Evolutionary conservation across 1,140 invertebrate species (phyloP).

Genomic region (Drosophila mojavensis): DNA sequence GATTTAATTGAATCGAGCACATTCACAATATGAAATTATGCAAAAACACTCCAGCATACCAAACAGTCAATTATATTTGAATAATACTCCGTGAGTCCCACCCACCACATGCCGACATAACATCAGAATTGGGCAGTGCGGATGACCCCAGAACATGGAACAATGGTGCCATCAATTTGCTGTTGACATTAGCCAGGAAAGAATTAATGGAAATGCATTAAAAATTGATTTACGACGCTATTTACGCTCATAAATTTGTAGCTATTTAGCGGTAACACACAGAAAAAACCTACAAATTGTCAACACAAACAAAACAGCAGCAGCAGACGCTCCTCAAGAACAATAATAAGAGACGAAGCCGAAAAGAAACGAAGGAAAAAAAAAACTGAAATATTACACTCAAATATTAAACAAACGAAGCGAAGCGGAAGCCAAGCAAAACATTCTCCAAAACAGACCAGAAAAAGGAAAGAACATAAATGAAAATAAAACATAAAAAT

Average conservation of each 20-base stretch:
- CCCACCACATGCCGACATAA: neutral
- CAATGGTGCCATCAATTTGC: conserved; percentile 62
- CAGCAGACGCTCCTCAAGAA: conserved; percentile 37
- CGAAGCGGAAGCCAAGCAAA: conserved; percentile 69
- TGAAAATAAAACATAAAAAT: conserved; percentile 81
- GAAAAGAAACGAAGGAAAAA: neutral
- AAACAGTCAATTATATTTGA: conserved; percentile 2
- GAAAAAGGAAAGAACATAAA: conserved; percentile 55
- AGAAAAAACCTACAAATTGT: conserved; percentile 72
- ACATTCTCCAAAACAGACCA: conserved; percentile 33
- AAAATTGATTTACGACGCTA: conserved; percentile 76
- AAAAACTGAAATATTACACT: conserved; percentile 79
- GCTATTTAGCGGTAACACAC: conserved; percentile 76
- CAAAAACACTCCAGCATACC: neutral
- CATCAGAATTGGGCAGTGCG: neutral
- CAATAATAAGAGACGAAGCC: conserved; percentile 12
- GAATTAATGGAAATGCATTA: conserved; percentile 78
- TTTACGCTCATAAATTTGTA: conserved; percentile 81
- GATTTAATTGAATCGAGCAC: conserved; percentile 9
- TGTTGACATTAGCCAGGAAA: conserved; percentile 61
- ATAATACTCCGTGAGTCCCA: neutral
- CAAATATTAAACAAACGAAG: conserved; percentile 72
- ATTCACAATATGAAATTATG: conserved; percentile 22
- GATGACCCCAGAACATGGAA: neutral
- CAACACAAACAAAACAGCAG: conserved; percentile 61